Base-by-base conservation (phyloP, 2,888 invertebrate genomes). In the Acleris sparsana region DNA sequence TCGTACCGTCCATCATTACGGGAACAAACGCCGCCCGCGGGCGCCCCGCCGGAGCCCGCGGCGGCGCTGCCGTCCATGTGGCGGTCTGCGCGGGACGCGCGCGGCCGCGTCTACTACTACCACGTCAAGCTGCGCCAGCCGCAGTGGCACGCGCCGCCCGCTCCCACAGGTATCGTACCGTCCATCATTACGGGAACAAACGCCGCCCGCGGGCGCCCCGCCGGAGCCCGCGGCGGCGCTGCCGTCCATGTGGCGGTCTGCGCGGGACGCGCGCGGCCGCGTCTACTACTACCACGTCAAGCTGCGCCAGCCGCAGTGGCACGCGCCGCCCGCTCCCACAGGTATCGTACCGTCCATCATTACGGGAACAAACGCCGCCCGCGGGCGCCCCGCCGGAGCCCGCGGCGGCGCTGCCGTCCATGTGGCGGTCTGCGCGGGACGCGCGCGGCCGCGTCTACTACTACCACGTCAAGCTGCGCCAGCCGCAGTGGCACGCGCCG, bases 231-330 rank as follows among this genome's bases (percentile, higher is more conserved):
- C 57, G 0, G 92, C 93, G 39, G 94, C 95, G 73, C 87, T 98
- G 66, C 97, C 98, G 0, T 96, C 96, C 0, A 94, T 96, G 80
- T 99, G 99, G 99, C 96, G 97, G 77, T 96, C 95, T 75, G 96
- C 97, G 0, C 93, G 94, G 69, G 98, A 98, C 82, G 88, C 94
- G 3, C 95, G 96, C 62, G 98, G 98, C 0, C 94, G 97, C 71
- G 94, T 95, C 0, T 99, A 98, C 87, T 99, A 98, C 90, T 99
- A 98, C 88, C 98, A 99, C 84, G 93, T 95, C 1, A 96, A 95
- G 83, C 93, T 95, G 57, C 92, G 97, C 7, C 93, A 95, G 73
- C 94, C 97, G 22, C 97, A 97, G 80, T 97, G 97, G 97, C 88
- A 94, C 72, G 96, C 96, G 39, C 96, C 96, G 52, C 80, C 84